phyloP scores from a whole-genome alignment of 2,797 vertebrate species.

The Holocentrus rufus region DNA sequence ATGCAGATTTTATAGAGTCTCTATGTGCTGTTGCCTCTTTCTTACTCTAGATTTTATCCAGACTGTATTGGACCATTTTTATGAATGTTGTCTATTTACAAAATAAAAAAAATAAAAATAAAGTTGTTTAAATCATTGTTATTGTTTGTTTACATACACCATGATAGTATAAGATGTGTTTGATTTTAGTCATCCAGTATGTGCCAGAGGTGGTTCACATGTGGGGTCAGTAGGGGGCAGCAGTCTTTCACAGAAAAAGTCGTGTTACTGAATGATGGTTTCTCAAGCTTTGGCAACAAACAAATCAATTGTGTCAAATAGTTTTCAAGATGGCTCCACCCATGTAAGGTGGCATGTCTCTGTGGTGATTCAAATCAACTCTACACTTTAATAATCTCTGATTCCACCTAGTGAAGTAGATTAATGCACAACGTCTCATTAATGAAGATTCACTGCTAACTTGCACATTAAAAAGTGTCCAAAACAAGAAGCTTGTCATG shows the following conservation, averaged over 20 bases:
- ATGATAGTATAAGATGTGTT: neutral
- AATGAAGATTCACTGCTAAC: neutral
- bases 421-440: neutral
- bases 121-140: slow-evolving; percentile 60
- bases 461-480: too few relatives aligned
- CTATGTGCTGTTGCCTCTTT: slow-evolving; percentile 53
- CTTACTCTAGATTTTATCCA: slow-evolving; percentile 71
- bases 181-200: neutral
- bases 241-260: neutral
- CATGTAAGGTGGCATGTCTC: slow-evolving; percentile 19
- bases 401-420: too few relatives aligned
- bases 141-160: neutral
- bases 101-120: slow-evolving; percentile 69
- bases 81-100: slow-evolving; percentile 68
- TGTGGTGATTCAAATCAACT: slow-evolving; percentile 27
- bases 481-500: too few relatives aligned
- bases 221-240: neutral
- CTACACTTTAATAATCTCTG: slow-evolving; percentile 22
- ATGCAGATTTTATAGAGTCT: slow-evolving; percentile 70
- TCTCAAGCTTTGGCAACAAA: too few relatives aligned
- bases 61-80: slow-evolving; percentile 55
- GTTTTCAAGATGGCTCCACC: neutral
- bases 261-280: too few relatives aligned
- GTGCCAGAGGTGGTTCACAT: neutral
- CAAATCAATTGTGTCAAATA: neutral